These are phyloP conservation scores for Liposcelis brunnea DNA, from an alignment of 2,888 invertebrate species.

Conservation along the genomic window DNA sequence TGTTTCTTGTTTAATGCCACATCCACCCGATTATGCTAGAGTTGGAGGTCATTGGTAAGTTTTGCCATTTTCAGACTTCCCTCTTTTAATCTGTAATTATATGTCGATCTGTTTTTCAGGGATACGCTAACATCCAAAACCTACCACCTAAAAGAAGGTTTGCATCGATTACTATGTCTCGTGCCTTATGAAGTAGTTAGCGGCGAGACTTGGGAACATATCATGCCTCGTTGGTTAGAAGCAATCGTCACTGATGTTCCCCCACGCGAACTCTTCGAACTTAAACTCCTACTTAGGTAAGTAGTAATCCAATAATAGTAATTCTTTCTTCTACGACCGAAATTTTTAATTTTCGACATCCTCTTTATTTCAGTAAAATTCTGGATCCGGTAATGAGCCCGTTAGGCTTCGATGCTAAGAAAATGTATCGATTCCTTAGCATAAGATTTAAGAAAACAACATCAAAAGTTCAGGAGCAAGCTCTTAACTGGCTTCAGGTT, in stretches of 20 bases:
- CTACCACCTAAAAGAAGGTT: conserved; percentile 84
- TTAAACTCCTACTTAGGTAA: conserved; percentile 61
- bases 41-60: conserved; percentile 86
- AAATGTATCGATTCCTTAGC: conserved; percentile 87
- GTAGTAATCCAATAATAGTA: conserved; percentile 3
- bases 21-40: conserved; percentile 88
- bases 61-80: background rate
- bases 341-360: too few species aligned
- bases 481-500: conserved; percentile 74
- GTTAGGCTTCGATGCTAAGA: conserved; percentile 81
- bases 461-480: conserved; percentile 72
- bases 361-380: conserved; percentile 55
- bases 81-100: background rate
- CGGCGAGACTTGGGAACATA: conserved; percentile 91
- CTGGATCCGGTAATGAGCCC: conserved; percentile 93
- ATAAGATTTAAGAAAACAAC: conserved; percentile 64
- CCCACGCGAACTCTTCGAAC: conserved; percentile 67
- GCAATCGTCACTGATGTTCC: conserved; percentile 85
- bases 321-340: too few species aligned
- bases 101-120: conserved; percentile 28
- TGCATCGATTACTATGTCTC: conserved; percentile 83
- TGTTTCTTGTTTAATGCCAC: conserved; percentile 83
- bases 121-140: conserved; percentile 73
- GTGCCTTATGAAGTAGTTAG: conserved; percentile 97
- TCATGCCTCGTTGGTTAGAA: conserved; percentile 99